Evolutionary conservation across 2,797 vertebrate species (phyloP), one percentile per base, ranked within the genome.

Genomic region (Lepus oiostolus): DNA sequence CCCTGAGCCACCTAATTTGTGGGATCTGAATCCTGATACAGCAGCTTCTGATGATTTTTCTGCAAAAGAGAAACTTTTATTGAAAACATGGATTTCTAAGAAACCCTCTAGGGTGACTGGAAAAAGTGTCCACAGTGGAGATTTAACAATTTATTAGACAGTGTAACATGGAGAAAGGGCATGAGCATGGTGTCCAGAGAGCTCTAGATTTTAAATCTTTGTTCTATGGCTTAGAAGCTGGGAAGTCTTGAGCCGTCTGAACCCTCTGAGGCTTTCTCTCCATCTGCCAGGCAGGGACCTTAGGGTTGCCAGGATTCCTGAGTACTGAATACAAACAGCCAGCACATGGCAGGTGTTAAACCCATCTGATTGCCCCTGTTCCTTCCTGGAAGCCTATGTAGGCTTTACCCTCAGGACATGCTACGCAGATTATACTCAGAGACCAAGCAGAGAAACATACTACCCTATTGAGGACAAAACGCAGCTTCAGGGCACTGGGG

Each of bases 381-480:
- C 26, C 72, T 28, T 67, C 65, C 76, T 3, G 3, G 1, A 1
- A 1, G 17, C 22, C 19, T 32, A 2, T n/a, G 0, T 38, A 8
- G 32, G 19, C n/a, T 63, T 70, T 50, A 26, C 7, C 4, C 9
- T 35, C 70, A 38, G 58, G 47, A 12, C 47, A 24, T 28, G 19
- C 54, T n/a, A 1, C 0, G 0, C 5, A 2, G 32, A 30, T 17
- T 14, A 4, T 4, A 16, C 91, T 75, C 50, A 42, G 85, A 75
- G 10, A 7, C 10, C 4, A 16, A 2, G 9, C 52, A 22, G 68
- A 14, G 65, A 67, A 63, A 60, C 50, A 63, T 47, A 58, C 28
- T 22, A 22, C 2, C 8, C 42, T 30, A 0, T 0, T 9, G 30
- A 16, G 30, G 21, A 12, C 12, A 7, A 24, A 76, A 13, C 26